Evolutionary conservation across 2,797 vertebrate genomes (phyloP).

Genomic region (Harpagifer antarcticus): DNA sequence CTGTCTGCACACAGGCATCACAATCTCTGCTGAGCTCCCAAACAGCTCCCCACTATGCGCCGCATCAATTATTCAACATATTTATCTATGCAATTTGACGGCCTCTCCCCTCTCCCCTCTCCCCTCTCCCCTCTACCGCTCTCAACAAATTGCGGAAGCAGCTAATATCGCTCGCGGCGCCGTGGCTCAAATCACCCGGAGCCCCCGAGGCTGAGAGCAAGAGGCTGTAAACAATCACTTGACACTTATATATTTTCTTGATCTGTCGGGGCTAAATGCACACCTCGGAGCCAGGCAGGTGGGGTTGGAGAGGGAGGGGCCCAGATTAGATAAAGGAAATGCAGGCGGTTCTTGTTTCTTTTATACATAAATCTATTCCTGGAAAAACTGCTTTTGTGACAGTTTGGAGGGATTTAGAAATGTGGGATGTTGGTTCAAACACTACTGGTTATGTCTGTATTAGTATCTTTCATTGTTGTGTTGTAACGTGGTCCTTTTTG

Average conservation of each 20-base stretch:
- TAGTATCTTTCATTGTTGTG: too few relatives aligned
- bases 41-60: constrained; percentile 75
- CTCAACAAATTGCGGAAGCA: constrained; percentile 78
- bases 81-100: constrained; percentile 86
- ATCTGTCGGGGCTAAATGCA: constrained; percentile 65
- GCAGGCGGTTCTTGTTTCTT: too few relatives aligned
- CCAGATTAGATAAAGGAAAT: too few relatives aligned
- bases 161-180: constrained; percentile 73
- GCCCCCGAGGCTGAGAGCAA: constrained; percentile 59
- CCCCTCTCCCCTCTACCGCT: constrained; percentile 68
- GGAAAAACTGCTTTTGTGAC: too few relatives aligned
- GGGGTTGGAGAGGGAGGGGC: not conserved
- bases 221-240: constrained; percentile 78
- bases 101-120: constrained; percentile 70
- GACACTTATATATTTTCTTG: constrained; percentile 66
- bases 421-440: too few relatives aligned
- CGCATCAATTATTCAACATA: constrained; percentile 86
- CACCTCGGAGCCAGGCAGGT: constrained; percentile 38
- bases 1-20: constrained; percentile 71
- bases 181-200: constrained; percentile 65
- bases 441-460: too few relatives aligned
- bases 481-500: too few relatives aligned
- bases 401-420: too few relatives aligned
- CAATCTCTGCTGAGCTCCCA: constrained; percentile 72
- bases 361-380: too few relatives aligned